A percentile compares a stretch with the other conserved stretches of the same genome.
Evolutionary conservation across 1,140 invertebrate genomes (phyloP).

Genomic region (Nasonia vitripennis): DNA sequence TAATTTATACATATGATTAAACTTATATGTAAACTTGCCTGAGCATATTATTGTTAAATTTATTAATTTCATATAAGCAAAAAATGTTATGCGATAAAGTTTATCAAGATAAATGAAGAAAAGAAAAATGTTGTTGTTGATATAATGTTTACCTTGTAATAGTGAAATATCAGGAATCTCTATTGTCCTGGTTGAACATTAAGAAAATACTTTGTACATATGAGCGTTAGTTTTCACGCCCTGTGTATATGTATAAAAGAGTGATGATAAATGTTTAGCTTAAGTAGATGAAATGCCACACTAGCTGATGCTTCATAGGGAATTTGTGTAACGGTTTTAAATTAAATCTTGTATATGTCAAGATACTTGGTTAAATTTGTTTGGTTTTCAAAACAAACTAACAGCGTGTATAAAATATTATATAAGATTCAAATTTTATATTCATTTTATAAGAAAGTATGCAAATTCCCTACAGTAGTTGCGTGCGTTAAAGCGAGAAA

Average conservation of each 20-base stretch:
- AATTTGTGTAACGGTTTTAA: background rate
- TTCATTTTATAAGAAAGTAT: background rate
- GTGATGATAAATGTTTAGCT: background rate
- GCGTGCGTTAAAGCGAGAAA: background rate
- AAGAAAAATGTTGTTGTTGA: background rate
- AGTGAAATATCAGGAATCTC: background rate
- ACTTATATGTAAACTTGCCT: slow-evolving; percentile 1
- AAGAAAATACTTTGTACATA: background rate
- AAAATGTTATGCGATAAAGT: background rate
- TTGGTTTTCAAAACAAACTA: too few species aligned
- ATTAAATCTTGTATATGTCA: background rate
- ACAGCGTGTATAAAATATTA: too few species aligned
- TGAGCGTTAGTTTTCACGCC: slow-evolving; percentile 14
- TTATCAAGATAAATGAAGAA: background rate
- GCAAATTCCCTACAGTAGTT: background rate
- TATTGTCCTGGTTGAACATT: background rate
- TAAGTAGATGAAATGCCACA: background rate
- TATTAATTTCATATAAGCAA: slow-evolving; percentile 9
- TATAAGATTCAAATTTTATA: too few species aligned
- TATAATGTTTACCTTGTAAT: background rate
- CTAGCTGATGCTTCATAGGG: background rate
- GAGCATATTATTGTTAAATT: slow-evolving; percentile 16
- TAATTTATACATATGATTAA: slow-evolving; percentile 12
- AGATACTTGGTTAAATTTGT: background rate
- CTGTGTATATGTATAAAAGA: slow-evolving; percentile 14